A percentile compares a stretch with the other conserved stretches of the same genome.
phyloP scores from a whole-genome alignment of 37 sponge, comb jelly and placozoan species.

The Cliona cf. orientalis region DNA sequence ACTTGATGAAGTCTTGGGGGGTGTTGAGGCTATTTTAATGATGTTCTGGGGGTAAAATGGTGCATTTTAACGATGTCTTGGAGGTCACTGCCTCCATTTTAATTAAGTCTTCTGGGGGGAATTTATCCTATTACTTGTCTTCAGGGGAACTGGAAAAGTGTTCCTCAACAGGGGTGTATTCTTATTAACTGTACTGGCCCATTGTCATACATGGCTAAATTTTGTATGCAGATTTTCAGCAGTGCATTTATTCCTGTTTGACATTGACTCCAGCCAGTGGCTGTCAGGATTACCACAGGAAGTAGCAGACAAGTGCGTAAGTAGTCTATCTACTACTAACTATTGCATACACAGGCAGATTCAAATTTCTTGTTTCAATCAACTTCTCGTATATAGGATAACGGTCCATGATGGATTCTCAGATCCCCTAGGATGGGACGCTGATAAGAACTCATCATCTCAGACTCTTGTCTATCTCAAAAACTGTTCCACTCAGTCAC shows the following conservation, averaged over 20 bases:
- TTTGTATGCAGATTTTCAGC: conserved; percentile 13
- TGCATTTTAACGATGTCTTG: too few relatives aligned
- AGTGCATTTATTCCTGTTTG: conserved; percentile 37
- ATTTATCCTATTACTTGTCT: too few relatives aligned
- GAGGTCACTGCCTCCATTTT: too few relatives aligned
- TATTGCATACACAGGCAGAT: background rate
- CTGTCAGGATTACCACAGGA: background rate
- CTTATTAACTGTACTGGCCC: too few relatives aligned
- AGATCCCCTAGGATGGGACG: conserved; percentile 57
- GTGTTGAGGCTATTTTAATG: too few relatives aligned
- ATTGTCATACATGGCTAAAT: background rate
- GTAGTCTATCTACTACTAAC: background rate
- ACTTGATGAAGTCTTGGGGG: too few relatives aligned
- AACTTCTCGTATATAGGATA: background rate
- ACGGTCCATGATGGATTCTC: conserved; percentile 27
- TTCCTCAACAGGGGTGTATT: too few relatives aligned
- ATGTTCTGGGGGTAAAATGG: too few relatives aligned
- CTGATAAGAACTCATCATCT: background rate
- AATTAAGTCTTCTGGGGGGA: too few relatives aligned
- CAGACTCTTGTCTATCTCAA: background rate
- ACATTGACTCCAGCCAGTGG: conserved; percentile 3
- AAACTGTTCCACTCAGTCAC: background rate
- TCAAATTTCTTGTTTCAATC: background rate
- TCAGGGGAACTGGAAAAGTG: too few relatives aligned
- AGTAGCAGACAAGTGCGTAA: conserved; percentile 6